These are phyloP conservation scores for Myathropa florea DNA, from an alignment of 2,888 invertebrate species.

Conservation along the genomic window DNA sequence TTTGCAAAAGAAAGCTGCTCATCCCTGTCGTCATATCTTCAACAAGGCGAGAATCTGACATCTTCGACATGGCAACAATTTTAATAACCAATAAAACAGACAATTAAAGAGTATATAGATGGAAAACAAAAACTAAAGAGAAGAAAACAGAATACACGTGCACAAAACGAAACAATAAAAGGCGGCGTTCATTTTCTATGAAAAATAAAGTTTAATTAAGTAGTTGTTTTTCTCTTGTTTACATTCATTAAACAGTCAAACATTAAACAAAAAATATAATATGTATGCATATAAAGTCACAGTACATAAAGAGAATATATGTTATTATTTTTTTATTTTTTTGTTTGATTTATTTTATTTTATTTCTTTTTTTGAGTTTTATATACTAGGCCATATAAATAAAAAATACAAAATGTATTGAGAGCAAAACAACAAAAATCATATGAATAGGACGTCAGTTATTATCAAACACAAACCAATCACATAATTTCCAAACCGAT, in stretches of 20 bases:
- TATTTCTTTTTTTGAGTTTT: neutral
- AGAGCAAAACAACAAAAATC: conserved; percentile 20
- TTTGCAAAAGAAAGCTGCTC: neutral
- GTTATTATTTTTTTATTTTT: conserved; percentile 18
- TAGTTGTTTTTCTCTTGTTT: conserved; percentile 6
- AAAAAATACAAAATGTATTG: conserved; percentile 27
- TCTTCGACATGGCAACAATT: neutral
- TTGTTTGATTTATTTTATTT: conserved; percentile 46
- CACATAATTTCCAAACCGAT: neutral
- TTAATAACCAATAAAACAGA: conserved; percentile 20
- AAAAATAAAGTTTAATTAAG: conserved; percentile 47
- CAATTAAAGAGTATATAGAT: conserved; percentile 17
- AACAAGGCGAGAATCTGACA: neutral
- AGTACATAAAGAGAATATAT: conserved; percentile 16
- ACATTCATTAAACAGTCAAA: conserved; percentile 30
- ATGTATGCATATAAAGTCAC: conserved; percentile 9
- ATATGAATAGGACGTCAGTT: conserved; percentile 30
- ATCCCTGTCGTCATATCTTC: neutral
- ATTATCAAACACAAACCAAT: conserved; percentile 9
- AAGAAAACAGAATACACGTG: neutral
- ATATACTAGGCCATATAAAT: conserved; percentile 44
- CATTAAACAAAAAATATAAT: conserved; percentile 20
- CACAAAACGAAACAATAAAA: conserved; percentile 1
- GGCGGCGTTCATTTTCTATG: conserved; percentile 13
- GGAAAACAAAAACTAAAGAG: conserved; percentile 1